Evolutionary conservation across 1,140 invertebrate species (phyloP).

Genomic region (Tribolium madens): DNA sequence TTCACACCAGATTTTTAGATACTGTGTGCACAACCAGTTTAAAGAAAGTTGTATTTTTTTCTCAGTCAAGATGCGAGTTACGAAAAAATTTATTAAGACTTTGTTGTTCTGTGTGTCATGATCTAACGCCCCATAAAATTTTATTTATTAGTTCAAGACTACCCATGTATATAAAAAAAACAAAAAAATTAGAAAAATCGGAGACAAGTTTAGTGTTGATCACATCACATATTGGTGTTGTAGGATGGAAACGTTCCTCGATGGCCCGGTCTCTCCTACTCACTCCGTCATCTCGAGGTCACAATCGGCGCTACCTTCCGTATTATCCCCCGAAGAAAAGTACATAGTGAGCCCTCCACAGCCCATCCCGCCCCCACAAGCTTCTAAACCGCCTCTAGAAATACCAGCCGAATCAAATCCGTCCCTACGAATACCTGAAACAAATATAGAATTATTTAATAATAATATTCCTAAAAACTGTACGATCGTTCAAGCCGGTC

Average conservation of each 20-base stretch:
- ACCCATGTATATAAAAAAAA: too few species aligned
- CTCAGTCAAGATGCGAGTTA: too few species aligned
- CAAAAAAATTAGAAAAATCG: too few species aligned
- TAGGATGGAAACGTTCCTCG: conserved; percentile 68
- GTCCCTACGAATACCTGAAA: conserved; percentile 61
- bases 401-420: conserved; percentile 62
- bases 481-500: conserved; percentile 86
- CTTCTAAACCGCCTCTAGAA: conserved; percentile 61
- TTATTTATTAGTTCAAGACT: too few species aligned
- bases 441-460: conserved; percentile 64
- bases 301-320: conserved; percentile 64
- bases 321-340: conserved; percentile 56
- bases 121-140: too few species aligned
- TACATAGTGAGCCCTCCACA: conserved; percentile 59
- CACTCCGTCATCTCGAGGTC: conserved; percentile 48
- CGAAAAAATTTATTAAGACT: too few species aligned
- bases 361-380: conserved; percentile 46
- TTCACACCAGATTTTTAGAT: too few species aligned
- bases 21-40: too few species aligned
- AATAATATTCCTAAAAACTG: conserved; percentile 80
- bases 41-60: too few species aligned
- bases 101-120: too few species aligned
- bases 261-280: conserved; percentile 65
- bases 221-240: too few species aligned
- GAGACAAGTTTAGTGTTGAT: too few species aligned